These are phyloP conservation scores for Takifugu bimaculatus DNA, from an alignment of 2,113 vertebrate species.

Conservation along the genomic window DNA sequence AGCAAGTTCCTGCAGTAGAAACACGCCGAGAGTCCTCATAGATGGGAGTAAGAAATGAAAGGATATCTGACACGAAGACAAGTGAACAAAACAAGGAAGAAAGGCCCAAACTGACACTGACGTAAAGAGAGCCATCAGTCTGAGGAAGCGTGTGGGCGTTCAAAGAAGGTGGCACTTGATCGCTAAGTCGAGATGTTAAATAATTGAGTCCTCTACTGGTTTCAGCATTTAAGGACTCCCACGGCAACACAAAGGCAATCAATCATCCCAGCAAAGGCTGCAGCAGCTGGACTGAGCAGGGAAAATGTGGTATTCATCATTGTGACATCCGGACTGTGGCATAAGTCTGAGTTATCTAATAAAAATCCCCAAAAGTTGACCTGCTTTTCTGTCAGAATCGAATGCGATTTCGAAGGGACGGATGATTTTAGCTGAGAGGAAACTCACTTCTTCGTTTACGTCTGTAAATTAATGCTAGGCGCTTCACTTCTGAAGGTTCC, in stretches of 20 bases:
- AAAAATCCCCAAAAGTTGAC: too few relatives aligned
- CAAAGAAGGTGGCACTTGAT: constrained; percentile 27
- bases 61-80: constrained; percentile 13
- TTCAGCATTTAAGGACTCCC: constrained; percentile 53
- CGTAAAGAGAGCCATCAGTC: constrained; percentile 11
- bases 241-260: constrained; percentile 49
- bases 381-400: too few relatives aligned
- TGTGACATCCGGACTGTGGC: constrained; percentile 34
- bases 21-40: too few relatives aligned
- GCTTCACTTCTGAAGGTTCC: neutral
- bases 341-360: neutral
- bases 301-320: constrained; percentile 30
- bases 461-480: too few relatives aligned
- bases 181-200: constrained; percentile 50
- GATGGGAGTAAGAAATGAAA: constrained; percentile 7
- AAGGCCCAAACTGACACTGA: constrained; percentile 15
- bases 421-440: too few relatives aligned
- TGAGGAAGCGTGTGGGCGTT: constrained; percentile 36
- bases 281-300: constrained; percentile 48
- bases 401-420: too few relatives aligned
- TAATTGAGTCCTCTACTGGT: constrained; percentile 57
- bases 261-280: constrained; percentile 63
- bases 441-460: too few relatives aligned
- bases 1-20: too few relatives aligned
- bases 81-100: constrained; percentile 18